Evolutionary conservation across 2,888 invertebrate species (phyloP).

Genomic region (Cheiracanthium punctorium): DNA sequence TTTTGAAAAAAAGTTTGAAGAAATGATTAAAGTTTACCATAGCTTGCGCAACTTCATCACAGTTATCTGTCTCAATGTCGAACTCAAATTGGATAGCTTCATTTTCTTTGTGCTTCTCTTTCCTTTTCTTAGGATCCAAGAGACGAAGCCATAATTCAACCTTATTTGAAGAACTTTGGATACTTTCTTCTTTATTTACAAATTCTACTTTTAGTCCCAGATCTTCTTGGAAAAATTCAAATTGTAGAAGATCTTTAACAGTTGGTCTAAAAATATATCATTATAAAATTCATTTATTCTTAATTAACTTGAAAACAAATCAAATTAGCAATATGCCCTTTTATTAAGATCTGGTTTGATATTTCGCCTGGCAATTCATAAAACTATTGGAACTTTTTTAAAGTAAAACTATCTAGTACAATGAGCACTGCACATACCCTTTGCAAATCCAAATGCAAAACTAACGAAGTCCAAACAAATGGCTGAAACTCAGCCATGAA

Average conservation of each 20-base stretch:
- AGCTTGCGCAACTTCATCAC: conserved; percentile 94
- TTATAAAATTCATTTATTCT: too few relatives aligned
- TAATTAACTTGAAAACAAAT: too few relatives aligned
- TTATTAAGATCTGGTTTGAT: too few relatives aligned
- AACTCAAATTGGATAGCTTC: conserved; percentile 99
- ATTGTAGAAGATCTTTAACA: conserved; percentile 93
- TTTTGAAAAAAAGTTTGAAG: not conserved
- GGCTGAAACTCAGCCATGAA: too few relatives aligned
- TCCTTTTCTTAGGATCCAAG: conserved; percentile 96
- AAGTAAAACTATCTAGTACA: too few relatives aligned
- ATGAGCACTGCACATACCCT: too few relatives aligned
- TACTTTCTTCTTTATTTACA: conserved; percentile 80
- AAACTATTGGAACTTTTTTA: too few relatives aligned
- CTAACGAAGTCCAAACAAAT: too few relatives aligned
- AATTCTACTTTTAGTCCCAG: conserved; percentile 87
- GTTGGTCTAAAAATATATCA: conserved; percentile 82
- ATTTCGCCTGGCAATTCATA: too few relatives aligned
- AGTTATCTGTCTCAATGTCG: conserved; percentile 91
- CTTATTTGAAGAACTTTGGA: conserved; percentile 78
- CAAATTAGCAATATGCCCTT: too few relatives aligned
- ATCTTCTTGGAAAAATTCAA: conserved; percentile 98
- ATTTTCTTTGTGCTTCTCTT: conserved; percentile 98
- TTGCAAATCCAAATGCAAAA: too few relatives aligned
- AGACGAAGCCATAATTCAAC: conserved; percentile 94
- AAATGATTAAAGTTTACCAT: conserved; percentile 85